Evolutionary conservation across 1,140 invertebrate genomes (phyloP), one percentile per base, ranked within the genome.

Genomic region (Aphaenogaster rudis): DNA sequence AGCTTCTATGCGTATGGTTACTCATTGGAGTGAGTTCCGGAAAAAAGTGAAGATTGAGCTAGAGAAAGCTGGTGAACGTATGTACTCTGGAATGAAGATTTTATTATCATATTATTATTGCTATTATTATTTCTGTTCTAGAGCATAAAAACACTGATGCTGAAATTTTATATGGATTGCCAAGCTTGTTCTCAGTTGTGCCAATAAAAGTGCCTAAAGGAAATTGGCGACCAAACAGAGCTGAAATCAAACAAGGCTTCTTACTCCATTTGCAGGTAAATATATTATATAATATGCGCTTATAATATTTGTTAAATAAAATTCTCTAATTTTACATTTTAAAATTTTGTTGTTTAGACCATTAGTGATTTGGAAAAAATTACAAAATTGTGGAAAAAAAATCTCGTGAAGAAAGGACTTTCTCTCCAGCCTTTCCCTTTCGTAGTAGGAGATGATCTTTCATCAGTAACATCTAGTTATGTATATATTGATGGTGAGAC

Each of bases 251-350:
- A 21, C 67, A 71, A 13, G 67, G 45, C 21, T 71, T 71, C 13
- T 71, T 71, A 71, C 67, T 50, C 6, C 67, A 71, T 71, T 71
- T 71, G 7, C 67, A 71, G n/a, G 45, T 50, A 71, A 50, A 28
- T 71, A 13, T 42, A 66, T 39, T 71, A 33, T 50, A 21, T 71
- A 17, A 28, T 50, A 71, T 4, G 50, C 28, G 28, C 28, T 28
- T 28, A 71, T 71, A 28, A 71, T 15, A 42, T 71, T 71, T 71
- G 0, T 28, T 1, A 9, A 33, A 28, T 71, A 71, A 50, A 50
- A 71, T 33, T 15, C 3, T 50, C 13, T 71, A 33, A 48, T 33
- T 48, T 28, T 7, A 48, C 4, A n/a, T 50, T 71, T 71, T 28
- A 1, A 50, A 71, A 71, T 15, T 67, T 71, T 71, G 45, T 71